Percentiles rank a stretch among this genome's conserved stretches.
phyloP scores from a whole-genome alignment of 1,140 invertebrate species.

The Eumeta japonica region DNA sequence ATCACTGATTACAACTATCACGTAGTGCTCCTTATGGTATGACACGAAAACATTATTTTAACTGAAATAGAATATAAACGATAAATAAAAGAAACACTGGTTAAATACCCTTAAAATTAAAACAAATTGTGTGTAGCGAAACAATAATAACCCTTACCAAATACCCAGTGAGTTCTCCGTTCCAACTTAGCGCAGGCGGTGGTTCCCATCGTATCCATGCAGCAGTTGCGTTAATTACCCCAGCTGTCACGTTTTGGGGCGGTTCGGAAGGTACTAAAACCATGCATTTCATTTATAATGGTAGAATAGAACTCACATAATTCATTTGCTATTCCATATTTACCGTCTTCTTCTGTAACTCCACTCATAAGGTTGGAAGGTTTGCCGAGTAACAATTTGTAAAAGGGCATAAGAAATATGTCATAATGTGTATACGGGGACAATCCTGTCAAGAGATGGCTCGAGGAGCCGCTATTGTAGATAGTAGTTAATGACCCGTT shows the following conservation, averaged over 20 bases:
- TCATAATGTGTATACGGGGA: slow-evolving; percentile 71
- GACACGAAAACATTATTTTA: no score
- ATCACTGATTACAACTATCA: no score
- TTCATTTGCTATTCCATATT: no score
- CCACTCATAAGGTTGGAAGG: slow-evolving; percentile 73
- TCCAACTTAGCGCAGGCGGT: slow-evolving; percentile 64
- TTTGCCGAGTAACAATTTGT: slow-evolving; percentile 72
- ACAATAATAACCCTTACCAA: slow-evolving; percentile 56
- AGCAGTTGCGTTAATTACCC: slow-evolving; percentile 68
- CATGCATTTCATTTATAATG: no score
- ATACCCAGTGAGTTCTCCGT: slow-evolving; percentile 70
- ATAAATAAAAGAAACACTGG: no score
- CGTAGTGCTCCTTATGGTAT: no score
- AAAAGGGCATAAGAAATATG: slow-evolving; percentile 77
- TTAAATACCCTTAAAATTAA: no score
- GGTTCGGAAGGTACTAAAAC: slow-evolving; percentile 57
- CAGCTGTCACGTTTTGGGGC: slow-evolving; percentile 67
- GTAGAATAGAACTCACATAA: no score
- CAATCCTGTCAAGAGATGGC: slow-evolving; percentile 62
- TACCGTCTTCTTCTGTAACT: slow-evolving; percentile 74
- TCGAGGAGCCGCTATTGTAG: slow-evolving; percentile 64
- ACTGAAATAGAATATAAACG: no score
- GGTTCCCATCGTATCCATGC: slow-evolving; percentile 71
- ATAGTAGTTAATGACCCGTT: slow-evolving; percentile 61
- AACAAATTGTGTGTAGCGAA: no score